A percentile compares a stretch with the other conserved stretches of the same genome.
Evolutionary conservation across 92 coral and sea anemone species (phyloP).

Genomic region (Muricea muricata): DNA sequence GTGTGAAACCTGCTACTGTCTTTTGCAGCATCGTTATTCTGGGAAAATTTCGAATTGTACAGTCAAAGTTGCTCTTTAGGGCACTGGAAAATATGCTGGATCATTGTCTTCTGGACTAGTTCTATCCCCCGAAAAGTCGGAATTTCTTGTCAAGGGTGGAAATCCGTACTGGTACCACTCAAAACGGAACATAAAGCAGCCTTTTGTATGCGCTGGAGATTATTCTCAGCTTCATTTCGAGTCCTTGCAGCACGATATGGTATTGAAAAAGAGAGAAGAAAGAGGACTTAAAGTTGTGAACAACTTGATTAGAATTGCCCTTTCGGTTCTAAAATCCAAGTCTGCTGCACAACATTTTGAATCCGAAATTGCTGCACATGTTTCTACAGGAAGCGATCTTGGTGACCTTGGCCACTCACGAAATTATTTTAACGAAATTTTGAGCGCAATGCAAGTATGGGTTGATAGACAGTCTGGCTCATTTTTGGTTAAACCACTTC

Average conservation of each 20-base stretch:
- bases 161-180: not conserved
- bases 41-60: not conserved
- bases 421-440: not conserved
- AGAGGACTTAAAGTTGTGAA: not conserved
- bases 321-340: not conserved
- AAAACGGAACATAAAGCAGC: not conserved
- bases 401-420: slow-evolving; percentile 1
- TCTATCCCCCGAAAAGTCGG: not conserved
- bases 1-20: not conserved
- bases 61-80: not conserved
- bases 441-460: not conserved
- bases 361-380: not conserved
- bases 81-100: not conserved
- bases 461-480: not conserved
- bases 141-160: not conserved
- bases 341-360: slow-evolving; percentile 3
- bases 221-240: not conserved
- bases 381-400: not conserved
- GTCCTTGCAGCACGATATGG: not conserved
- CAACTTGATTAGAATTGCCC: not conserved
- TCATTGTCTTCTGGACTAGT: not conserved
- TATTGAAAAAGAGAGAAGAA: not conserved
- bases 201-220: not conserved
- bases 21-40: not conserved
- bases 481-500: not conserved